Percentiles rank a stretch among this genome's conserved stretches.
These are phyloP conservation scores for Chlorospingus semifuscus DNA, from an alignment of 2,797 vertebrate species.

Conservation along the genomic window DNA sequence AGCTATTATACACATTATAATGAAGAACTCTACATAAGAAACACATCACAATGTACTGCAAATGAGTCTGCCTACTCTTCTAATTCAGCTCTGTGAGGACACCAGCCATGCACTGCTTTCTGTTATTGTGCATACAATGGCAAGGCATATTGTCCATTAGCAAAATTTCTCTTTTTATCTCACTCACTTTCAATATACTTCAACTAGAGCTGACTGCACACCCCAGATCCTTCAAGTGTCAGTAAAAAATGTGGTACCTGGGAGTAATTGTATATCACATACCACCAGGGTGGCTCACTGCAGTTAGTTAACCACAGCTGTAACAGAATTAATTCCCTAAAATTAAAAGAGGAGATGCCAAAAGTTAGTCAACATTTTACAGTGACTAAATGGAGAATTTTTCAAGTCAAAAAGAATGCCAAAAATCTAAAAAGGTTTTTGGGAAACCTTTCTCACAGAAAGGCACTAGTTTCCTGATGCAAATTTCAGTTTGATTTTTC, in stretches of 20 bases:
- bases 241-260: background rate
- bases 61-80: background rate
- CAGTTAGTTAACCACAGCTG: background rate
- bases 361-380: background rate
- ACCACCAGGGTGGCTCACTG: background rate
- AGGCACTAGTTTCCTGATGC: background rate
- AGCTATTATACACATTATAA: background rate
- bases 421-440: background rate
- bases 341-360: background rate
- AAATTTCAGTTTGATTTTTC: background rate
- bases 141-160: background rate
- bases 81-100: background rate
- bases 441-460: background rate
- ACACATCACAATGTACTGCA: background rate
- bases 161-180: background rate
- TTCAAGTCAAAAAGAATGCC: background rate
- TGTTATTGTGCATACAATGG: background rate
- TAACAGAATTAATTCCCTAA: background rate
- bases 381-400: background rate
- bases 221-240: background rate
- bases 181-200: background rate
- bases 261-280: background rate
- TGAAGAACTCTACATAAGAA: background rate
- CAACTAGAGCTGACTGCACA: background rate
- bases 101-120: background rate